These are phyloP conservation scores for Dascyllus trimaculatus DNA, from an alignment of 2,113 vertebrate species.

Conservation along the genomic window DNA sequence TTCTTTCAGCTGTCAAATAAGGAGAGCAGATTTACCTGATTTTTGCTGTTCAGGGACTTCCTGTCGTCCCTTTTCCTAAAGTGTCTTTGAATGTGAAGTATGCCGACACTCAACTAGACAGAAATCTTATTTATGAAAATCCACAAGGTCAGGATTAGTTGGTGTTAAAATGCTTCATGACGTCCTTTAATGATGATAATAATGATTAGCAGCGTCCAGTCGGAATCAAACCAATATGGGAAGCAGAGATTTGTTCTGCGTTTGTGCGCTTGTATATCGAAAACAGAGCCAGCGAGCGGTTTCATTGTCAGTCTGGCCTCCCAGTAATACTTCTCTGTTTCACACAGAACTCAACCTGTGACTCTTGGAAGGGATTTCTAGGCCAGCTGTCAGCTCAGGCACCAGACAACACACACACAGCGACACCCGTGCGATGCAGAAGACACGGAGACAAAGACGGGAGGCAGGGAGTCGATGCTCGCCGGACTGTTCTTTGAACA, in stretches of 20 bases:
- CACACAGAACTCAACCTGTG: slow-evolving; percentile 60
- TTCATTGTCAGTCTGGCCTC: slow-evolving; percentile 41
- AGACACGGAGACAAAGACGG: slow-evolving; percentile 38
- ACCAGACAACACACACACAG: slow-evolving; percentile 32
- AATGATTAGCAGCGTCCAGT: too few species aligned
- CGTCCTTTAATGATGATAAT: too few species aligned
- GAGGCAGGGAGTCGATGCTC: slow-evolving; percentile 24
- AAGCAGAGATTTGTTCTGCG: slow-evolving; percentile 16
- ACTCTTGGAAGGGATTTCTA: slow-evolving; percentile 55
- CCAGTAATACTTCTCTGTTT: slow-evolving; percentile 51
- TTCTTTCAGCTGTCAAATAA: too few species aligned
- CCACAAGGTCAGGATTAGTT: background rate
- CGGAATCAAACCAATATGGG: background rate
- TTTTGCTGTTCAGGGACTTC: too few species aligned
- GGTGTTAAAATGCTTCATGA: slow-evolving; percentile 4
- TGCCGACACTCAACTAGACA: too few species aligned
- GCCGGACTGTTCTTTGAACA: slow-evolving; percentile 50
- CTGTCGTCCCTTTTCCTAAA: too few species aligned
- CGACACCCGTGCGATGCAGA: slow-evolving; percentile 2
- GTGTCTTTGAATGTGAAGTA: background rate
- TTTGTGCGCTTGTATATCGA: background rate
- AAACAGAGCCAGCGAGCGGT: slow-evolving; percentile 23
- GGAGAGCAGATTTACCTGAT: too few species aligned
- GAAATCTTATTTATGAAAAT: background rate
- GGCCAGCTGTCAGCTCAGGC: slow-evolving; percentile 54